These are phyloP conservation scores for Chelonus formosanus DNA, from an alignment of 2,888 invertebrate species.

Conservation along the genomic window DNA sequence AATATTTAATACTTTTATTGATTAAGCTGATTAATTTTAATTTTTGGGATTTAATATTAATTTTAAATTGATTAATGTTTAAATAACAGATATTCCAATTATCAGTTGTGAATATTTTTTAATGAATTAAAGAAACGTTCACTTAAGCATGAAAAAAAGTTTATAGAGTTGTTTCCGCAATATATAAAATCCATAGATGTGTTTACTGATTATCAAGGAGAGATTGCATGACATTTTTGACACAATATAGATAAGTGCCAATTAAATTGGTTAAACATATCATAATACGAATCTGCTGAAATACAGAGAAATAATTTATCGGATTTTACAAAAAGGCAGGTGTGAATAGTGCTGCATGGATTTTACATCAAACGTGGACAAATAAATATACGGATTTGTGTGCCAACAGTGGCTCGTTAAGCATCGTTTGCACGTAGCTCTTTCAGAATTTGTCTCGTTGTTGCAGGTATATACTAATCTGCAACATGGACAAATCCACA, in stretches of 20 bases:
- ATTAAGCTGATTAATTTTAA: too few species aligned
- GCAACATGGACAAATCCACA: slow-evolving; percentile 26
- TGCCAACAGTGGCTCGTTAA: slow-evolving; percentile 42
- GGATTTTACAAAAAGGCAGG: slow-evolving; percentile 61
- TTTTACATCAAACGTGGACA: slow-evolving; percentile 57
- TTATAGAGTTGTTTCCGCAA: too few species aligned
- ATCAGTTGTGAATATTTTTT: too few species aligned
- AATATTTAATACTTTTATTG: too few species aligned
- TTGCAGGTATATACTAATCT: slow-evolving; percentile 22
- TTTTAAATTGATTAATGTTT: too few species aligned
- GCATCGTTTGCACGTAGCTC: slow-evolving; percentile 42
- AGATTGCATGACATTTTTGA: background rate
- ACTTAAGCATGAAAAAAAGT: too few species aligned
- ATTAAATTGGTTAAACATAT: background rate
- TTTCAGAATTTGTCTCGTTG: slow-evolving; percentile 24
- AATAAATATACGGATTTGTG: slow-evolving; percentile 61
- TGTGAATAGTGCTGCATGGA: slow-evolving; percentile 49
- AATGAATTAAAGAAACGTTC: too few species aligned
- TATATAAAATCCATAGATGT: too few species aligned
- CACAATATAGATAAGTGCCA: slow-evolving; percentile 9
- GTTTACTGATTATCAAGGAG: background rate
- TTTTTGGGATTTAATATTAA: too few species aligned
- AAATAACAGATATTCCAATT: too few species aligned
- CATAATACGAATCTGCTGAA: slow-evolving; percentile 12
- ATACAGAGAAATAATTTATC: slow-evolving; percentile 58